Conservation (phyloP, 2,888 invertebrate genomes). For the Heteromyza rotundicornis region DNA sequence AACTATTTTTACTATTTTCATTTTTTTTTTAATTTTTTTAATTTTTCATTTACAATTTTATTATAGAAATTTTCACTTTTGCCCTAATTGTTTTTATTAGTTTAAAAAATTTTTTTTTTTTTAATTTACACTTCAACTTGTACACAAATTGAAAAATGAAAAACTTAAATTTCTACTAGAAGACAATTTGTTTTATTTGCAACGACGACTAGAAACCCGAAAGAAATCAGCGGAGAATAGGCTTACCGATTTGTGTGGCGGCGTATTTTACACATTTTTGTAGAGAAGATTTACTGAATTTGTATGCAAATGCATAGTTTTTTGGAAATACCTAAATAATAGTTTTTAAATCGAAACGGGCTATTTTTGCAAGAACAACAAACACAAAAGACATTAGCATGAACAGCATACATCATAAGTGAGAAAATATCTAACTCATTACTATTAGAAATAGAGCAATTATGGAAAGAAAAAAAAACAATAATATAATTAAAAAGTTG, state of each 20-base stretch:
- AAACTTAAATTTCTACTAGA: conserved; percentile 16
- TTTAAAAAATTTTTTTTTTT: background rate
- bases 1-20: conserved; percentile 1
- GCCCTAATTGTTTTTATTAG: background rate
- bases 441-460: background rate
- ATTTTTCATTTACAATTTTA: background rate
- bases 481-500: background rate
- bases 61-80: background rate
- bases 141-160: background rate
- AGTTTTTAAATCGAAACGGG: too few relatives aligned
- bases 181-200: background rate
- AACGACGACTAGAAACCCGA: background rate
- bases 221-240: too few relatives aligned
- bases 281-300: too few relatives aligned
- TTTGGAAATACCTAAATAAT: too few relatives aligned
- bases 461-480: conserved; percentile 2
- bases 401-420: too few relatives aligned
- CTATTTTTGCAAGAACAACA: too few relatives aligned
- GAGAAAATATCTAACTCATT: too few relatives aligned
- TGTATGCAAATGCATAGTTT: too few relatives aligned
- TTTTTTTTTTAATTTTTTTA: conserved; percentile 1
- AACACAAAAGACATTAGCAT: too few relatives aligned
- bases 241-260: too few relatives aligned
- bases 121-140: background rate
- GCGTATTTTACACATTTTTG: too few relatives aligned